Evolutionary conservation across 2,113 vertebrate genomes (phyloP).

Genomic region (Ramphastos sulfuratus): DNA sequence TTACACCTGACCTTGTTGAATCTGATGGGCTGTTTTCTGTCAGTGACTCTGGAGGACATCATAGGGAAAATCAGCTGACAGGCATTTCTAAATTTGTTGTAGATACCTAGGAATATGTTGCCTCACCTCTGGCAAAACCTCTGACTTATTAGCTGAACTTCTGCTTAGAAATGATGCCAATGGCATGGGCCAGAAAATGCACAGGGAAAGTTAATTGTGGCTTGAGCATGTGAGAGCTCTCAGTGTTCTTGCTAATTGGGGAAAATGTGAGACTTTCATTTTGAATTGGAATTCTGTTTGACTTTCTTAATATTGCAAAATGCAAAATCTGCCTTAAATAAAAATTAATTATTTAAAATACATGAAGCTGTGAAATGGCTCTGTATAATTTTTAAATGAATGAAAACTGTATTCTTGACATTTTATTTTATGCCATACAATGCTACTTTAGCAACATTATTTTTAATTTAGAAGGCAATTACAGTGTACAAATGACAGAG

Average conservation of each 20-base stretch:
- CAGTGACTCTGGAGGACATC: neutral
- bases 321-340: neutral
- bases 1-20: too few species aligned
- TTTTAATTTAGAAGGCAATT: slow-evolving; percentile 10
- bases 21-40: neutral
- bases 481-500: neutral
- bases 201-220: neutral
- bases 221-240: neutral
- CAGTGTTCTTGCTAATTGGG: neutral
- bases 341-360: neutral
- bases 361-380: neutral
- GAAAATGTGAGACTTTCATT: neutral
- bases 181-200: neutral
- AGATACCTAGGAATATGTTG: neutral
- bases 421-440: neutral
- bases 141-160: neutral
- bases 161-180: neutral
- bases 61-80: neutral
- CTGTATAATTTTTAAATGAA: neutral
- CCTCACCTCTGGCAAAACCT: neutral
- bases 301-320: neutral
- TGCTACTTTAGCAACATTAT: neutral
- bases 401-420: neutral
- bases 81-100: slow-evolving; percentile 3
- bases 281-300: neutral